Base-by-base conservation (phyloP, 2,113 vertebrate species). In the Amia ocellicauda region DNA sequence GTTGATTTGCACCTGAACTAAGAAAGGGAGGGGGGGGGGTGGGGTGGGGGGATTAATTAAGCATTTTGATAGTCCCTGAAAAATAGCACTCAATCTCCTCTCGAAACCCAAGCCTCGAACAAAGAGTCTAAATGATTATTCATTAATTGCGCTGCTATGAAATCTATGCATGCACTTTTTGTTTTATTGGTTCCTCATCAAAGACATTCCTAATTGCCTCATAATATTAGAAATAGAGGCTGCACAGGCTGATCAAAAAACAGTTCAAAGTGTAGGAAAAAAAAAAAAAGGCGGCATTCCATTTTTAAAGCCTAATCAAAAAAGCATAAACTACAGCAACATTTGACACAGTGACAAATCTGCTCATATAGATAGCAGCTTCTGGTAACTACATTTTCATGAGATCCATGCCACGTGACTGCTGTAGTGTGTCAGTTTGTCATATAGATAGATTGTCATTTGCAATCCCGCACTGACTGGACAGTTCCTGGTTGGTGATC, bases 121-220 rank as follows among this genome's bases (percentile, higher is more conserved):
- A 85, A 84, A 83, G 73, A 47, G 75, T 78, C 74, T 82, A 86
- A 85, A 87, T 89, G 85, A 85, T 81, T 81, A 86, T 77, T 79
- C 86, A 85, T 88, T 88, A 82, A 89, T 86, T 83, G 79, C 70
- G 68, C 57, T 63, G 71, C 71, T 79, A 67, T 72, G 68, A 70
- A 76, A 74, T 74, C 63, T 61, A 73, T 74, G 84, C 76, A 83
- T 85, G 83, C 82, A 70, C 69, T 78, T 71, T 70, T 76, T 69
- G n/a, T n/a, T n/a, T n/a, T n/a, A 74, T 78, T 71, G 65, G 73
- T 27, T 40, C 40, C 62, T 68, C 69, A 74, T 87, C 78, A 86
- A 87, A 86, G 82, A 85, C 81, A 74, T 75, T n/a, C 43, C 79
- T 86, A 86, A 87, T 89, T 77, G 81, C 76, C 72, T 80, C 67